Evolutionary conservation across 35 echinoderm and acorn worm species (phyloP).

Genomic region (Diadema setosum): DNA sequence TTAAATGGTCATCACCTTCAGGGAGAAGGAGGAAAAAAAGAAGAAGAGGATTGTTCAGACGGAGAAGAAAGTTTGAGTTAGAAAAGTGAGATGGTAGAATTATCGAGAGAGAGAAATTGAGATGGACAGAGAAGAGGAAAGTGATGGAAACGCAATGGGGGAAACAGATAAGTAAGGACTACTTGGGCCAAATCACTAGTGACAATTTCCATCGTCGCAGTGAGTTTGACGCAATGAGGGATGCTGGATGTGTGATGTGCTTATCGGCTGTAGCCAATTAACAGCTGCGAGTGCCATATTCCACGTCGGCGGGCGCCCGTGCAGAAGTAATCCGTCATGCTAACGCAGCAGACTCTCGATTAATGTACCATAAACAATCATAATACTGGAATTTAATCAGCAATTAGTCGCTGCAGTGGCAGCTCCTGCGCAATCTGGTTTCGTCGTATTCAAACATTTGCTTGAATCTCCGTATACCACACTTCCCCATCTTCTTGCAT

Average conservation of each 20-base stretch:
- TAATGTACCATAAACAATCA: neutral
- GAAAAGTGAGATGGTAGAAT: no score
- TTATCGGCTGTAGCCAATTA: conserved; percentile 9
- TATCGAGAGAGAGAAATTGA: no score
- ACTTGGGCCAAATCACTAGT: neutral
- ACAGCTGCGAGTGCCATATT: conserved; percentile 7
- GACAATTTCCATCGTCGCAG: neutral
- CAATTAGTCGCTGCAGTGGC: neutral
- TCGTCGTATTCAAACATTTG: no score
- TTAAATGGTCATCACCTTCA: no score
- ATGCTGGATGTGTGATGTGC: conserved; percentile 5
- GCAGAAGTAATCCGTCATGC: neutral
- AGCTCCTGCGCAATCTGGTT: neutral
- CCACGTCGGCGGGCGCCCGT: neutral
- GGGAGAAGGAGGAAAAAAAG: no score
- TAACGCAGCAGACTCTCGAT: neutral
- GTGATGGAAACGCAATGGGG: neutral
- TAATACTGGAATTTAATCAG: conserved; percentile 26
- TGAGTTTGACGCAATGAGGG: neutral
- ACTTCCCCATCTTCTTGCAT: no score
- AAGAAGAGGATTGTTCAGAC: no score
- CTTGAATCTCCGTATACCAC: no score
- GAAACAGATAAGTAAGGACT: neutral
- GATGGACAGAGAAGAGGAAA: neutral
- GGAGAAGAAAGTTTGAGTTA: no score